Conservation (phyloP, 1,140 invertebrate species). For the Procambarus clarkii region DNA sequence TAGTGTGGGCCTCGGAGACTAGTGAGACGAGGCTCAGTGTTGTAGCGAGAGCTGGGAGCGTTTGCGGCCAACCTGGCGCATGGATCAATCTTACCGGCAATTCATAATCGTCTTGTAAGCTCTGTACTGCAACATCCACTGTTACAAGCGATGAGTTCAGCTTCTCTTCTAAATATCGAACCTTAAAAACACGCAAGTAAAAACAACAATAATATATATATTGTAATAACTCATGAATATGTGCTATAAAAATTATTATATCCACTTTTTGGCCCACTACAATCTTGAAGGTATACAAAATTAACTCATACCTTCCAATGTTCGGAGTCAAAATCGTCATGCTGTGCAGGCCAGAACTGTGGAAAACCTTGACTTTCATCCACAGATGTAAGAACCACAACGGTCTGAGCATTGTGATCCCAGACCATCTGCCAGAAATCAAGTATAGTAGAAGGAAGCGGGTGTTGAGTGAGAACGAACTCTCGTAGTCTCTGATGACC, state of each 20-base stretch:
- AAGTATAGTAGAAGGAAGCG: constrained; percentile 84
- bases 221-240: not conserved
- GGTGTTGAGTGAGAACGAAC: constrained; percentile 95
- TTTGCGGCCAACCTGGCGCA: constrained; percentile 86
- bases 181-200: constrained; percentile 28
- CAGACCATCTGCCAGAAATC: constrained; percentile 98
- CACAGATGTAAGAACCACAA: constrained; percentile 87
- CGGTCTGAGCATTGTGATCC: constrained; percentile 94
- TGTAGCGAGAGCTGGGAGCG: constrained; percentile 74
- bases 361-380: constrained; percentile 82
- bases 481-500: constrained; percentile 89
- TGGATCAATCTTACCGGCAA: constrained; percentile 92
- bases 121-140: constrained; percentile 87
- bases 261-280: not conserved
- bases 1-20: constrained; percentile 87
- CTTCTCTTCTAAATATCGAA: constrained; percentile 66
- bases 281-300: not conserved
- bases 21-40: constrained; percentile 86
- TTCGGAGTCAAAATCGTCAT: constrained; percentile 86
- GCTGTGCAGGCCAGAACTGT: constrained; percentile 89
- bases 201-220: not conserved
- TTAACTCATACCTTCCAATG: constrained; percentile 84
- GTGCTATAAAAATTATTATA: not conserved
- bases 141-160: constrained; percentile 76
- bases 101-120: constrained; percentile 95